Percentiles rank a stretch among this genome's conserved stretches.
Conservation (phyloP, 1,140 invertebrate species). For the Coelopa frigida region DNA sequence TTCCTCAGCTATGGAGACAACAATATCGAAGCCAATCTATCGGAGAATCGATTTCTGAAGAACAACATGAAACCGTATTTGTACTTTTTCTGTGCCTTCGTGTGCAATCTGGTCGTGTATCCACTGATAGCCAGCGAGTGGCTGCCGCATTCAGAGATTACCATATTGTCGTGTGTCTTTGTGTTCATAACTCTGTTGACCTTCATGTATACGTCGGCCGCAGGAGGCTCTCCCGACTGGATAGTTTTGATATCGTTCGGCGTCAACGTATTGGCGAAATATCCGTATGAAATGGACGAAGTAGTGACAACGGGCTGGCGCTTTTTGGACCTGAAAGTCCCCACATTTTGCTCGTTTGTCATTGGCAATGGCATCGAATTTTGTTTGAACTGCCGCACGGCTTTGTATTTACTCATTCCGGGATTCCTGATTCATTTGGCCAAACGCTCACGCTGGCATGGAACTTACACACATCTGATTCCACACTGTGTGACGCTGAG, state of each 20-base stretch:
- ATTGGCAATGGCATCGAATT: constrained; percentile 77
- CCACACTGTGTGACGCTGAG: constrained; percentile 80
- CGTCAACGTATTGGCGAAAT: constrained; percentile 73
- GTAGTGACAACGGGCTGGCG: constrained; percentile 72
- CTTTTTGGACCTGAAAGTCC: constrained; percentile 69
- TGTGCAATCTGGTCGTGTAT: constrained; percentile 67
- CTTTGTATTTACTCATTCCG: constrained; percentile 71
- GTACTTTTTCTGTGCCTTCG: constrained; percentile 67
- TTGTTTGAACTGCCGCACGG: constrained; percentile 69
- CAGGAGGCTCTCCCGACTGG: constrained; percentile 57
- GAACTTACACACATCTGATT: constrained; percentile 66
- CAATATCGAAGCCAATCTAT: constrained; percentile 65
- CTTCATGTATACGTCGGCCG: constrained; percentile 54
- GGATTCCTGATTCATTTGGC: constrained; percentile 66
- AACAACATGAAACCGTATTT: constrained; percentile 75
- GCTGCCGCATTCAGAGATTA: constrained; percentile 76
- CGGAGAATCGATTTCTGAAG: constrained; percentile 71
- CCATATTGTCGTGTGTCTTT: constrained; percentile 61
- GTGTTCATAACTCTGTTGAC: constrained; percentile 67
- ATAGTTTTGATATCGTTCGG: constrained; percentile 69
- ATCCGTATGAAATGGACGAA: constrained; percentile 74
- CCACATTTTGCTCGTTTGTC: constrained; percentile 71
- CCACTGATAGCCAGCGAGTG: constrained; percentile 68
- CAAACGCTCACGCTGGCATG: constrained; percentile 63
- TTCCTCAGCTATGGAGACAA: constrained; percentile 64